A percentile compares a stretch with the other conserved stretches of the same genome.
phyloP scores from a whole-genome alignment of 2,113 vertebrate species.

The Albula goreensis region DNA sequence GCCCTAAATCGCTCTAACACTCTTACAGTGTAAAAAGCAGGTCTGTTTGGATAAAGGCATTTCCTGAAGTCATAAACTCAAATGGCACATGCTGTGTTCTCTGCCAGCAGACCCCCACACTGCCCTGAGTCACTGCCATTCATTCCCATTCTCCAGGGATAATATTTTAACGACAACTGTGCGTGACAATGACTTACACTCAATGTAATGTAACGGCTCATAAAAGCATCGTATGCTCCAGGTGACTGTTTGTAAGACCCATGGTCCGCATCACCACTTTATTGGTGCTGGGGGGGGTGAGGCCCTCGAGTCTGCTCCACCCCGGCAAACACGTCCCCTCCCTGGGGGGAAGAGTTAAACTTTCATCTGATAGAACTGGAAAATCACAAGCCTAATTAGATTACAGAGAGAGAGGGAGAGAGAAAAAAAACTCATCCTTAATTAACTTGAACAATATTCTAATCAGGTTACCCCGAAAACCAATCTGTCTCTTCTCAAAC shows the following conservation, averaged over 20 bases:
- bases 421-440: slow-evolving; percentile 41
- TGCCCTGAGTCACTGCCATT: no score
- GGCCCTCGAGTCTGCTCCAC: background rate
- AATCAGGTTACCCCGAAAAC: slow-evolving; percentile 49
- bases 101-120: background rate
- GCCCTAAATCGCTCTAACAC: background rate
- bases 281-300: background rate
- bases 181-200: background rate
- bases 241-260: background rate
- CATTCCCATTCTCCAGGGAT: background rate
- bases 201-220: background rate
- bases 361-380: slow-evolving; percentile 35
- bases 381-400: slow-evolving; percentile 45
- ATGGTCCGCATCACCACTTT: background rate
- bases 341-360: slow-evolving; percentile 24
- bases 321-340: slow-evolving; percentile 20
- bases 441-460: slow-evolving; percentile 51
- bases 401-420: slow-evolving; percentile 42
- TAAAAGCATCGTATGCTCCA: background rate
- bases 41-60: background rate
- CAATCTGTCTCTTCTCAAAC: slow-evolving; percentile 30
- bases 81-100: background rate
- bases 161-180: background rate
- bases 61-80: background rate
- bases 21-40: background rate